Conservation (phyloP, 2,113 vertebrate genomes). For the Taurulus bubalis region DNA sequence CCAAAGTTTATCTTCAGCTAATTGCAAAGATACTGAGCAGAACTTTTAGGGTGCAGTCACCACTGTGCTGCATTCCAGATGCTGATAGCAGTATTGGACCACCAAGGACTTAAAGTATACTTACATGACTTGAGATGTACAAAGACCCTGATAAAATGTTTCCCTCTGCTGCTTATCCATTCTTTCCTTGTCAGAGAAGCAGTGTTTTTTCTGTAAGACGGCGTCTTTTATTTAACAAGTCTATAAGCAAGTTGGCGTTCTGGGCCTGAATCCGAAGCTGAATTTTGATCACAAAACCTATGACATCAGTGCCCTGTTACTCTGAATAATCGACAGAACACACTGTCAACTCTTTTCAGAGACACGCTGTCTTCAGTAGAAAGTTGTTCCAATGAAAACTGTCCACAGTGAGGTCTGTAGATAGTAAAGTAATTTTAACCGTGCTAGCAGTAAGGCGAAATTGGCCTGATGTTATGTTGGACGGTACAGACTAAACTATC, state of each 20-base stretch:
- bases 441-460: not conserved
- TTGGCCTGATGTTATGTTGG: not conserved
- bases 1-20: constrained; percentile 83
- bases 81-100: constrained; percentile 82
- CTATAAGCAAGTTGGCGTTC: constrained; percentile 2
- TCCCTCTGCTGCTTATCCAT: constrained; percentile 65
- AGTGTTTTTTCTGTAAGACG: constrained; percentile 21
- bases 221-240: constrained; percentile 33
- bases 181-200: constrained; percentile 54
- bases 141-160: constrained; percentile 79
- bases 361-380: not conserved
- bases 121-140: constrained; percentile 76
- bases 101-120: constrained; percentile 81
- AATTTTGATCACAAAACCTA: not conserved
- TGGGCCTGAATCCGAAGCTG: not conserved
- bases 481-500: not conserved
- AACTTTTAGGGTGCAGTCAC: constrained; percentile 69
- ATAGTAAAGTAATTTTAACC: not conserved
- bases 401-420: not conserved
- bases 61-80: constrained; percentile 79
- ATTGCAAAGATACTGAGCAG: constrained; percentile 78
- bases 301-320: not conserved
- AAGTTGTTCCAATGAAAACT: not conserved
- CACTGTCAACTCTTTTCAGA: not conserved
- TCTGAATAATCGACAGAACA: not conserved